These are phyloP conservation scores for Neodontobutis hainanensis DNA, from an alignment of 2,113 vertebrate genomes.

Conservation along the genomic window DNA sequence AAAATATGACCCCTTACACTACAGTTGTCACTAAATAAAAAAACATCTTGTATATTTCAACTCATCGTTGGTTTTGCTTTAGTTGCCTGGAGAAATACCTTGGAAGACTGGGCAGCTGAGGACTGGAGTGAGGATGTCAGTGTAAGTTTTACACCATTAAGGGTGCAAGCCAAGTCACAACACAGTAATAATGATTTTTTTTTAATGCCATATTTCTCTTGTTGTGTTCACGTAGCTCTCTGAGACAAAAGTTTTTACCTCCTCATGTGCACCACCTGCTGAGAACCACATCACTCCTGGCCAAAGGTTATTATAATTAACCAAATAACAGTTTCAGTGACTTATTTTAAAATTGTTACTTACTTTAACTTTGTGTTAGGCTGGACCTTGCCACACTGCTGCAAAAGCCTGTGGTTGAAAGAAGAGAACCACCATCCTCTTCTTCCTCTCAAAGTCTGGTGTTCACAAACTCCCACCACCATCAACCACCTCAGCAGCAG, in stretches of 20 bases:
- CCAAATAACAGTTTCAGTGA: too few species aligned
- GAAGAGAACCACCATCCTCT: constrained; percentile 78
- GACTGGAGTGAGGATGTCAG: constrained; percentile 98
- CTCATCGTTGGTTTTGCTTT: constrained; percentile 20
- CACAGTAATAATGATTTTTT: background rate
- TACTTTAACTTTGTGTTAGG: constrained; percentile 63
- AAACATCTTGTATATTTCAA: background rate
- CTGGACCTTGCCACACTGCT: constrained; percentile 89
- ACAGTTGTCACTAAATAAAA: too few species aligned
- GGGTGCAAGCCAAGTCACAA: background rate
- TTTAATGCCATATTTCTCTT: background rate
- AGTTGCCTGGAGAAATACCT: constrained; percentile 90
- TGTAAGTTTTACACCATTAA: constrained; percentile 52
- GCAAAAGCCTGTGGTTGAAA: constrained; percentile 84
- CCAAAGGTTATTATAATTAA: constrained; percentile 80
- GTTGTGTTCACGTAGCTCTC: constrained; percentile 82
- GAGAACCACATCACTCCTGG: constrained; percentile 87
- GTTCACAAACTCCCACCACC: constrained; percentile 94
- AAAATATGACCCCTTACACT: too few species aligned
- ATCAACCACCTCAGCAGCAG: constrained; percentile 49
- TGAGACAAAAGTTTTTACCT: constrained; percentile 96
- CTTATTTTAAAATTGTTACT: too few species aligned
- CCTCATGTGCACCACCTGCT: constrained; percentile 85
- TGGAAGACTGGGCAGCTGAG: constrained; percentile 94
- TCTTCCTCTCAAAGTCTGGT: constrained; percentile 89